Evolutionary conservation across 2,797 vertebrate genomes (phyloP).

Genomic region (Schizothorax lantsangensis): DNA sequence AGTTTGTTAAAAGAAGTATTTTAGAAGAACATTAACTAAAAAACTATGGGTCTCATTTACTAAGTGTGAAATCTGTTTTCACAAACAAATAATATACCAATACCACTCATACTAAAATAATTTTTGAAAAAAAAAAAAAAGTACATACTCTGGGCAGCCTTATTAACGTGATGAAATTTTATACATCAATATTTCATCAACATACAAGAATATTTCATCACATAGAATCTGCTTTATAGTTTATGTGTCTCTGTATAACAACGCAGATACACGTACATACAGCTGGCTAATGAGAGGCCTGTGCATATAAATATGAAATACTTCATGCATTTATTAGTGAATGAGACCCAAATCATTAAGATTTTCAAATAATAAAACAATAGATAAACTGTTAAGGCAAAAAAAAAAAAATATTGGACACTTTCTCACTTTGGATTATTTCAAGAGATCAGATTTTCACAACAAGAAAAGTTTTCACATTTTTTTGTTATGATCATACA

Average conservation of each 20-base stretch:
- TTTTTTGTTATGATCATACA: background rate
- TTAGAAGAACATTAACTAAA: background rate
- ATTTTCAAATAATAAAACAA: background rate
- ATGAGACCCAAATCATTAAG: constrained; percentile 3
- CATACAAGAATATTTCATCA: background rate
- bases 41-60: background rate
- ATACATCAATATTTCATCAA: background rate
- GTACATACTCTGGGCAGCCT: background rate
- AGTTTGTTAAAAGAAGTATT: background rate
- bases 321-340: background rate
- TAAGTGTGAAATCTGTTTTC: background rate
- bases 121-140: background rate
- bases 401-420: background rate
- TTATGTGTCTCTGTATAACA: too few species aligned
- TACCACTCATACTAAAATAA: background rate
- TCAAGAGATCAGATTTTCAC: background rate
- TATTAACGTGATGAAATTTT: background rate
- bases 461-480: background rate
- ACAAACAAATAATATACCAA: background rate
- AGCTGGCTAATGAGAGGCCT: too few species aligned
- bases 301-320: background rate
- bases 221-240: too few species aligned
- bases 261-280: too few species aligned
- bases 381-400: background rate
- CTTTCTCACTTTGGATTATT: background rate